Base-by-base conservation (phyloP, 2,888 invertebrate species). In the Nemotelus nigrinus region DNA sequence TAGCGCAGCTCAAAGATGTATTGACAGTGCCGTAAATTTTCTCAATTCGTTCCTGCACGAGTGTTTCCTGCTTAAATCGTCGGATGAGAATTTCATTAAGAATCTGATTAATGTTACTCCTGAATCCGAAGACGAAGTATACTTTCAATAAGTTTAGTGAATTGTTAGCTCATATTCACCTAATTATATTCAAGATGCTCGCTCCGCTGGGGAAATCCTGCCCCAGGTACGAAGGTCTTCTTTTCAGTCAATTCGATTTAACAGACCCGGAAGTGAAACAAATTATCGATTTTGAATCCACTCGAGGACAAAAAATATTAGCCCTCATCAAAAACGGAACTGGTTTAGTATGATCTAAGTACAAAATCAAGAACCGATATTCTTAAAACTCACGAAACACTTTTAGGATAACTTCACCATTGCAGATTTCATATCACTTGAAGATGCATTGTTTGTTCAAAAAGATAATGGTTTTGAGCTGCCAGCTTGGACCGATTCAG, bases 401-500 rank as follows among this genome's bases (percentile, higher is more conserved):
- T 60, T 65, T 8, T 10, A 43, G 45, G 39, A 3, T 65, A 65
- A 45, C 10, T 45, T 44, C n/a, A 44, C 2, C 2, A 8, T 8
- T 47, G 10, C 10, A 45, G 57, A 71, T 2, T 4, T 50, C 5
- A 41, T 68, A 43, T 25, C 25, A 4, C 3, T 76, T 43, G 8
- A 41, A 8, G 92, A 92, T 83, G 92, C 91, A 0, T 85, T 93
- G 44, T 88, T 90, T 82, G 89, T 92, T 39, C 89, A 91, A 84
- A 86, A 89, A 70, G 89, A 92, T 74, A 87, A 87, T 0, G 92
- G 91, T 25, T 87, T 93, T 57, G 88, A 89, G 71, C 85, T 94
- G 4, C 94, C 94, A 0, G 87, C 89, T n/a, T 93, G 93, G 93
- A 90, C 92, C 0, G 88, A 89, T 80, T 88, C 88, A 76, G 90